Conservation (phyloP, 2,888 invertebrate species). For the Caradrina clavipalpis region DNA sequence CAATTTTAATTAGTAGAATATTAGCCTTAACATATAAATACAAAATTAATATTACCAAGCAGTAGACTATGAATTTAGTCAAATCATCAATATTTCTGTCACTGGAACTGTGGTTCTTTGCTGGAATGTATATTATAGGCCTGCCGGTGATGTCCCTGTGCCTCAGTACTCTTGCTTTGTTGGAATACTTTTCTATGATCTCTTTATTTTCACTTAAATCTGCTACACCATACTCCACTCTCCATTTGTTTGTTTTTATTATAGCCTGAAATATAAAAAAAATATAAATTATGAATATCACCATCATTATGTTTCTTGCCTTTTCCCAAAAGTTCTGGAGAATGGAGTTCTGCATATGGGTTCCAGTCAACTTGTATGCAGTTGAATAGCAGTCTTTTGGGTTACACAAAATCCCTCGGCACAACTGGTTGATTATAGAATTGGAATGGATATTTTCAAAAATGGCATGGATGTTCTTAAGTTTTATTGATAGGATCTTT, state of each 20-base stretch:
- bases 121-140: constrained; percentile 95
- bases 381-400: too few relatives aligned
- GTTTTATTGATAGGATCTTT: too few relatives aligned
- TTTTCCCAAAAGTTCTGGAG: background rate
- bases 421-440: too few relatives aligned
- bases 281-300: background rate
- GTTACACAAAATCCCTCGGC: too few relatives aligned
- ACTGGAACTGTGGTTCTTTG: constrained; percentile 93
- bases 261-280: constrained; percentile 90
- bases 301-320: too few relatives aligned
- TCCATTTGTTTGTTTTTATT: constrained; percentile 95
- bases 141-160: constrained; percentile 94
- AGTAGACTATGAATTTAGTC: constrained; percentile 95
- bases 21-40: background rate
- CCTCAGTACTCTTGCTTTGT: constrained; percentile 93
- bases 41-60: constrained; percentile 88
- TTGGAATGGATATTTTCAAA: too few relatives aligned
- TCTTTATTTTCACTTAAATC: constrained; percentile 89
- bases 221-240: constrained; percentile 93
- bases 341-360: background rate
- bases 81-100: constrained; percentile 94
- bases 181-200: constrained; percentile 90
- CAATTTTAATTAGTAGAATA: too few relatives aligned
- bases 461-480: too few relatives aligned
- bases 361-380: too few relatives aligned